phyloP scores from a whole-genome alignment of 2,888 invertebrate species.

The Campopleginae sp. region DNA sequence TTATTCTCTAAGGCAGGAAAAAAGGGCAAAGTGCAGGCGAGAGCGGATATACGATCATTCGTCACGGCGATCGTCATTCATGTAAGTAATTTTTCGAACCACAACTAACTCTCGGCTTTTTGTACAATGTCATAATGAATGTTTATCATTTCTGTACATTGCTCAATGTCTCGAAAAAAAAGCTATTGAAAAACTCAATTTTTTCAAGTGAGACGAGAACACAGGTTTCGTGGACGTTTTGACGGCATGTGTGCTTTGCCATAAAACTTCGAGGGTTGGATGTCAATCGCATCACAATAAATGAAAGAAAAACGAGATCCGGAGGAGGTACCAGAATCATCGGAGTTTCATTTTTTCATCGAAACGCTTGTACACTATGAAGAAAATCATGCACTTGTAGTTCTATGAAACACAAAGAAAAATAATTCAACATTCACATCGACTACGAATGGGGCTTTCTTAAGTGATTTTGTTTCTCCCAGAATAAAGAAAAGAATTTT shows the following conservation, averaged over 20 bases:
- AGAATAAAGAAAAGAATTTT: slow-evolving; percentile 18
- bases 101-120: background rate
- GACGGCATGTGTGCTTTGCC: background rate
- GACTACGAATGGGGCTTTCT: slow-evolving; percentile 33
- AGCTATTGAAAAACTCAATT: background rate
- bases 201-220: background rate
- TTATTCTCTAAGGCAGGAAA: slow-evolving; percentile 1
- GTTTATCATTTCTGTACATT: slow-evolving; percentile 1
- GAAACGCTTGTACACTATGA: slow-evolving; percentile 49
- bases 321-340: background rate
- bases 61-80: background rate
- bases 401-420: slow-evolving; percentile 27
- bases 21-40: slow-evolving; percentile 54
- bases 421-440: slow-evolving; percentile 41
- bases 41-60: slow-evolving; percentile 4
- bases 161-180: background rate
- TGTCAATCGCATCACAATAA: background rate
- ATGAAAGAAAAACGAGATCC: background rate
- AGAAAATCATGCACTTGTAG: slow-evolving; percentile 53
- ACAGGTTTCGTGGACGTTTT: background rate
- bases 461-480: slow-evolving; percentile 47
- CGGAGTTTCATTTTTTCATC: background rate
- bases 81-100: background rate
- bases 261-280: background rate
- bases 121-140: background rate